Evolutionary conservation across 2,888 invertebrate species (phyloP).

Genomic region (Ophioninae sp.): DNA sequence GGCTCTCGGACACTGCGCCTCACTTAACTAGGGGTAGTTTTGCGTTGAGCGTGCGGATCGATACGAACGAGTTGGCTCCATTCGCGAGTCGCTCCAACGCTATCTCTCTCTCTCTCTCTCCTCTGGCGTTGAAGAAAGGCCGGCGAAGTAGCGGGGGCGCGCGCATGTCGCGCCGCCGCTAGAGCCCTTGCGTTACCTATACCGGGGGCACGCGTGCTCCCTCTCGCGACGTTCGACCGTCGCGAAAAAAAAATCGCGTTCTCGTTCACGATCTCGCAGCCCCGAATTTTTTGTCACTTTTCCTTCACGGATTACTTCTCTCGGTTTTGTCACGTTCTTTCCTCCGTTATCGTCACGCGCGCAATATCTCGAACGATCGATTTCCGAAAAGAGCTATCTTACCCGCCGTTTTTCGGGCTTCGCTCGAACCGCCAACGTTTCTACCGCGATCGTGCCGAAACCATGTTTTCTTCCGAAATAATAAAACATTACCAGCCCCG

Average conservation of each 20-base stretch:
- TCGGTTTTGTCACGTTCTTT: background rate
- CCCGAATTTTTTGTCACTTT: background rate
- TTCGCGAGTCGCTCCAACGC: slow-evolving; percentile 25
- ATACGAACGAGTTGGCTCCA: slow-evolving; percentile 66
- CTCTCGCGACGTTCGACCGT: slow-evolving; percentile 22
- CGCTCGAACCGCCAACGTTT: background rate
- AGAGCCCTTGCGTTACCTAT: background rate
- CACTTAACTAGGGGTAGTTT: slow-evolving; percentile 74
- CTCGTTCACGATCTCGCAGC: background rate
- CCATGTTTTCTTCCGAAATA: background rate
- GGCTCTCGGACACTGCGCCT: slow-evolving; percentile 74
- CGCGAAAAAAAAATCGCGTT: background rate
- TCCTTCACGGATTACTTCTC: background rate
- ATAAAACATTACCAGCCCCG: background rate
- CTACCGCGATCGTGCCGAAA: too few species aligned
- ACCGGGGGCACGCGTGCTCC: slow-evolving; percentile 66
- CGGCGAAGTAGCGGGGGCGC: slow-evolving; percentile 27
- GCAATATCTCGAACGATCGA: background rate
- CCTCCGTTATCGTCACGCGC: background rate
- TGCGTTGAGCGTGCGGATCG: slow-evolving; percentile 72
- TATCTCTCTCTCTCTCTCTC: slow-evolving; percentile 50
- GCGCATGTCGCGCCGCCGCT: slow-evolving; percentile 54
- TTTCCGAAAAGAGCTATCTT: background rate
- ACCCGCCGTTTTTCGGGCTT: background rate
- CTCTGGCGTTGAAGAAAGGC: background rate